These are phyloP conservation scores for Ericerus pela DNA, from an alignment of 1,140 invertebrate species.

Conservation along the genomic window DNA sequence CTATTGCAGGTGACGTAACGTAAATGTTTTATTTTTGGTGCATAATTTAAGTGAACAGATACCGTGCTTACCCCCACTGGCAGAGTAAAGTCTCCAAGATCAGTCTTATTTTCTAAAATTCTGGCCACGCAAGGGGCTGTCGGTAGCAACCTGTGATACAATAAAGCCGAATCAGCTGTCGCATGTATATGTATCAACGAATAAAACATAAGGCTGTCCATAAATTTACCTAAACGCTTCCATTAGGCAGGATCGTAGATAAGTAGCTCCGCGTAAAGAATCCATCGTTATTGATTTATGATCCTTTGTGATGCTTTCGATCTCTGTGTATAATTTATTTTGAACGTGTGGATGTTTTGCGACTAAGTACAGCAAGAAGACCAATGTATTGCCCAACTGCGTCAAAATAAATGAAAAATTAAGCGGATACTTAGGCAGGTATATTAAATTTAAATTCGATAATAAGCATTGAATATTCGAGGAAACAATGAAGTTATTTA, in stretches of 20 bases:
- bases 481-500: too few relatives aligned
- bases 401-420: slow-evolving; percentile 20
- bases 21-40: too few relatives aligned
- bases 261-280: slow-evolving; percentile 47
- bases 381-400: slow-evolving; percentile 64
- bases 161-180: neutral
- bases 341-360: slow-evolving; percentile 53
- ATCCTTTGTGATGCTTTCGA: slow-evolving; percentile 38
- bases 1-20: too few relatives aligned
- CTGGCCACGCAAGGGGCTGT: slow-evolving; percentile 69
- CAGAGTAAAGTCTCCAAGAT: slow-evolving; percentile 56
- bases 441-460: neutral
- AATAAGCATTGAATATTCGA: neutral
- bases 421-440: slow-evolving; percentile 10
- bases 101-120: slow-evolving; percentile 57
- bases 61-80: slow-evolving; percentile 56
- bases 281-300: slow-evolving; percentile 41
- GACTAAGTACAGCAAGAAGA: slow-evolving; percentile 60
- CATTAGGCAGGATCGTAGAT: slow-evolving; percentile 68
- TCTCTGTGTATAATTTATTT: slow-evolving; percentile 57
- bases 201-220: too few relatives aligned
- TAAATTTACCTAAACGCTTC: slow-evolving; percentile 68
- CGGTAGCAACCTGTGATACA: slow-evolving; percentile 45
- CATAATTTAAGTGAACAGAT: too few relatives aligned
- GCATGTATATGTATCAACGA: neutral